Evolutionary conservation across 2,888 invertebrate genomes (phyloP).

Genomic region (Aleiodes leptofemur): DNA sequence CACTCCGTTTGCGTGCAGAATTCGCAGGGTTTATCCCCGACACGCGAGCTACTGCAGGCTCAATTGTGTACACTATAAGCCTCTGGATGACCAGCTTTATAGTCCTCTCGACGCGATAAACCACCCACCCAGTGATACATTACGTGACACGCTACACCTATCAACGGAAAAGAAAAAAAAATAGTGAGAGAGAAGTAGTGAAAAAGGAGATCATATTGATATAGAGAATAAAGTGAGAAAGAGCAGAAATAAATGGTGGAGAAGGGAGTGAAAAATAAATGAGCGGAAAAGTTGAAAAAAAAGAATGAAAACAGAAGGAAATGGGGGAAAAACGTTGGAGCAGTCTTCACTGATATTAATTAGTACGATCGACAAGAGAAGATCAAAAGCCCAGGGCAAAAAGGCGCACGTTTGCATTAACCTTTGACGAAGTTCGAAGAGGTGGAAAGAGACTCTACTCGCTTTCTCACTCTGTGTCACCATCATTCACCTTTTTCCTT

Average conservation of each 20-base stretch:
- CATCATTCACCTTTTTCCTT: conserved; percentile 14
- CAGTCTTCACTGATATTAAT: conserved; percentile 28
- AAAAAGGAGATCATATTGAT: neutral
- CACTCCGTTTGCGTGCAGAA: no score
- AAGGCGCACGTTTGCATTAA: conserved; percentile 42
- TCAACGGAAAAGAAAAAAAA: conserved; percentile 17
- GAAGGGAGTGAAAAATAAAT: conserved; percentile 29
- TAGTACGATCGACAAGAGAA: conserved; percentile 22
- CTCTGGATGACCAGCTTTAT: conserved; percentile 5
- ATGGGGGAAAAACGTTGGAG: conserved; percentile 2
- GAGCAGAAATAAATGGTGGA: conserved; percentile 32
- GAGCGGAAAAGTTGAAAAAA: conserved; percentile 26
- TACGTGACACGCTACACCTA: conserved; percentile 1
- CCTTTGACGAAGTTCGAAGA: conserved; percentile 48
- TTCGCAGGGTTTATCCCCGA: conserved; percentile 2
- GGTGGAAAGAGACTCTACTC: conserved; percentile 18
- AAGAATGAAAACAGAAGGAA: conserved; percentile 39
- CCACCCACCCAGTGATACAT: conserved; percentile 17
- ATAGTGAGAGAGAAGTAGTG: neutral
- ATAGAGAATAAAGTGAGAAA: conserved; percentile 10
- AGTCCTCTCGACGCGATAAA: conserved; percentile 24
- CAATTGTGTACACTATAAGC: conserved; percentile 6
- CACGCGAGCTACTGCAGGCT: conserved; percentile 3
- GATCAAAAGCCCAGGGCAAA: conserved; percentile 36
- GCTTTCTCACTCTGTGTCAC: neutral